Evolutionary conservation across 2,113 vertebrate species (phyloP).

Genomic region (Chascanopsetta lugubris): DNA sequence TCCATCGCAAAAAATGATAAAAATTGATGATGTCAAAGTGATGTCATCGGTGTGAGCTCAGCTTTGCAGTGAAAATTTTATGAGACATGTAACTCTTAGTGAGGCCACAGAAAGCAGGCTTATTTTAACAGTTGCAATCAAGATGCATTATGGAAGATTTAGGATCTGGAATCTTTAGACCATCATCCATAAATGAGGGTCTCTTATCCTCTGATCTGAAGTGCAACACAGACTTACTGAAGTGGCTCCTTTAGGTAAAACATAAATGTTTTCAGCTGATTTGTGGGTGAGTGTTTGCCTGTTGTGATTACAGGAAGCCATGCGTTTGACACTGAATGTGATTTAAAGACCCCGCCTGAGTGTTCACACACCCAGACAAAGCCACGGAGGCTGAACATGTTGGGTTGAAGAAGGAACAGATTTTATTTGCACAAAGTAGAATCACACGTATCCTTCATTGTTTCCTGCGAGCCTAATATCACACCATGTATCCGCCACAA

Average conservation of each 20-base stretch:
- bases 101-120: neutral
- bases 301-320: conserved; percentile 11
- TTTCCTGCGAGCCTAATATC: conserved; percentile 56
- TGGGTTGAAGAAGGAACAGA: conserved; percentile 42
- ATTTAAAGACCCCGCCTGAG: conserved; percentile 34
- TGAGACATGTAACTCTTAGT: neutral
- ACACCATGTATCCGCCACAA: conserved; percentile 30
- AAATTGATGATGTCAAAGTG: neutral
- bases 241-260: conserved; percentile 2
- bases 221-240: neutral
- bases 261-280: conserved; percentile 20
- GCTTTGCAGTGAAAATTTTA: neutral
- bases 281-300: conserved; percentile 16
- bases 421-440: conserved; percentile 55
- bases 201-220: conserved; percentile 5
- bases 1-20: no score
- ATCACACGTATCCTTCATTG: conserved; percentile 54
- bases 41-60: neutral
- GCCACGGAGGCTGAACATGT: conserved; percentile 28
- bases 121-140: neutral
- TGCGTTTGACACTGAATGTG: conserved; percentile 30
- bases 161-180: neutral
- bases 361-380: conserved; percentile 41
- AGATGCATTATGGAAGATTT: neutral
- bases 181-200: conserved; percentile 7